Conservation (phyloP, 2,888 invertebrate genomes). For the Tigriopus californicus region DNA sequence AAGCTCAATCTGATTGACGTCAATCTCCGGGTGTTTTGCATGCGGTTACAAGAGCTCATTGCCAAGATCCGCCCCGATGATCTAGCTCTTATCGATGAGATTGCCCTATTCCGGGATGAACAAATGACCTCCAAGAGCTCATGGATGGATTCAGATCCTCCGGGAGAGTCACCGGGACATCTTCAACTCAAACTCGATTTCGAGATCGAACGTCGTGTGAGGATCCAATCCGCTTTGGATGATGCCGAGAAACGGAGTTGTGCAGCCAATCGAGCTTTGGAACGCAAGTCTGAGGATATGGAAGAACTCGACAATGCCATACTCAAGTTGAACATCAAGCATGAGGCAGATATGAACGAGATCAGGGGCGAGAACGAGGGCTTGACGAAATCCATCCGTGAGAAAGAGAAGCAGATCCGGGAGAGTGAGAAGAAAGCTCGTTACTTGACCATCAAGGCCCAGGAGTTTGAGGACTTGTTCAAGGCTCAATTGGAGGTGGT, state of each 20-base stretch:
- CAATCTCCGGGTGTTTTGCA: no score
- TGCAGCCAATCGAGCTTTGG: not conserved
- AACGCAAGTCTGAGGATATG: not conserved
- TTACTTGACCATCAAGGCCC: not conserved
- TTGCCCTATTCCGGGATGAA: no score
- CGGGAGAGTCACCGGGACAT: not conserved
- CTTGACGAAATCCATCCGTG: not conserved
- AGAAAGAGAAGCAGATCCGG: not conserved
- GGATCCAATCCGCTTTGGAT: not conserved
- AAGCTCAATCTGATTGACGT: no score
- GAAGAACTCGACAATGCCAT: not conserved
- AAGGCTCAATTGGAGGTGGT: conserved; percentile 2
- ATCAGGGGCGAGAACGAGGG: not conserved
- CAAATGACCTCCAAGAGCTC: no score
- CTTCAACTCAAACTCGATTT: not conserved
- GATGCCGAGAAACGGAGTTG: not conserved
- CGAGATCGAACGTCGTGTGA: not conserved
- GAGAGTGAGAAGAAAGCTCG: not conserved
- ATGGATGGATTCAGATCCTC: not conserved
- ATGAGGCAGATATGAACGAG: not conserved
- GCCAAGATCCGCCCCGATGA: no score
- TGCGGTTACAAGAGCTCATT: no score
- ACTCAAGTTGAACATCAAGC: not conserved
- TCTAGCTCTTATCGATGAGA: no score
- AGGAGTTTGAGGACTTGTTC: conserved; percentile 1